Evolutionary conservation across 1,140 invertebrate genomes (phyloP).

Genomic region (Heterodera carotae): DNA sequence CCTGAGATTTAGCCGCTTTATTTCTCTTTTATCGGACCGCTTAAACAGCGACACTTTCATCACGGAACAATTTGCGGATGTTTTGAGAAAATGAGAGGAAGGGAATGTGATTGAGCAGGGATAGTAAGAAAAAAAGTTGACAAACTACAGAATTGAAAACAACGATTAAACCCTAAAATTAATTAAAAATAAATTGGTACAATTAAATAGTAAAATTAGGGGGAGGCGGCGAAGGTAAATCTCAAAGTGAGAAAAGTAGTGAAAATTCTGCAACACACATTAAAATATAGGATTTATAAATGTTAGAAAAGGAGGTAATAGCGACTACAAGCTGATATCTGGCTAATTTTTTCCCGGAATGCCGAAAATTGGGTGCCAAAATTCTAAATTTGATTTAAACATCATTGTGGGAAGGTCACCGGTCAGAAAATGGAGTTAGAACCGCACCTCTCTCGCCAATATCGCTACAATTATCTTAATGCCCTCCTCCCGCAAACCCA

Average conservation of each 20-base stretch:
- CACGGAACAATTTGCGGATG: not conserved
- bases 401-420: too few relatives aligned
- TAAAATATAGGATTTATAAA: not conserved
- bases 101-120: slow-evolving; percentile 1
- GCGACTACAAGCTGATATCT: not conserved
- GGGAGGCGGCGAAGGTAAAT: not conserved
- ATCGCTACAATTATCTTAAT: too few relatives aligned
- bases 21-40: too few relatives aligned
- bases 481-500: too few relatives aligned
- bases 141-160: not conserved
- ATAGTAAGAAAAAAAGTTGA: too few relatives aligned
- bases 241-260: not conserved
- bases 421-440: too few relatives aligned
- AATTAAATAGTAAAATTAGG: not conserved
- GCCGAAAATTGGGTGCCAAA: too few relatives aligned
- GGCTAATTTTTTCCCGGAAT: too few relatives aligned
- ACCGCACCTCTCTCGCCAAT: too few relatives aligned
- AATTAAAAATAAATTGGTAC: not conserved
- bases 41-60: not conserved
- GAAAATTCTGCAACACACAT: not conserved
- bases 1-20: too few relatives aligned
- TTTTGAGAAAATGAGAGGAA: slow-evolving; percentile 1
- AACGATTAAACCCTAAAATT: not conserved
- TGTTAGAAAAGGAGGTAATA: too few relatives aligned
- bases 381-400: too few relatives aligned